A percentile compares a stretch with the other conserved stretches of the same genome.
These are phyloP conservation scores for Atta cephalotes DNA, from an alignment of 1,140 invertebrate genomes.

Conservation along the genomic window DNA sequence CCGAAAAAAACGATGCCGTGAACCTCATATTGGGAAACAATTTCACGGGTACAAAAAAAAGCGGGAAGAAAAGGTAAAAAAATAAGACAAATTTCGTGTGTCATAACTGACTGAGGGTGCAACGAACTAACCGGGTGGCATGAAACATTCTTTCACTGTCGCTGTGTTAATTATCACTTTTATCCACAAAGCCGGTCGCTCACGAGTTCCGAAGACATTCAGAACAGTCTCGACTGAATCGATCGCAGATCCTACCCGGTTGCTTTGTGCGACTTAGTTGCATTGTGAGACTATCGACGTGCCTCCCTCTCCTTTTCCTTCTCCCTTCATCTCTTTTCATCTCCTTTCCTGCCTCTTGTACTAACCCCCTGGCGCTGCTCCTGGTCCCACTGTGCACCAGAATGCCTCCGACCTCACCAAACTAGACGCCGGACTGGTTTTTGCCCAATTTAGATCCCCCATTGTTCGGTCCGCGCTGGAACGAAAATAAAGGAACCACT, in stretches of 20 bases:
- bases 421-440: conserved; percentile 79
- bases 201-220: conserved; percentile 1
- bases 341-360: background rate
- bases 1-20: conserved; percentile 17
- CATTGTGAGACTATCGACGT: conserved; percentile 33
- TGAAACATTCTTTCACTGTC: conserved; percentile 53
- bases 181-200: conserved; percentile 24
- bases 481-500: conserved; percentile 75
- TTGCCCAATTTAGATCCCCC: conserved; percentile 78
- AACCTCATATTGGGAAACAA: background rate
- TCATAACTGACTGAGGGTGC: conserved; percentile 67
- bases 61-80: background rate
- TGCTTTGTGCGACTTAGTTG: conserved; percentile 21
- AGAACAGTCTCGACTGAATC: conserved; percentile 13
- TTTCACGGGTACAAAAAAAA: conserved; percentile 38
- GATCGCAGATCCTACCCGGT: conserved; percentile 42
- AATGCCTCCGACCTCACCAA: conserved; percentile 73
- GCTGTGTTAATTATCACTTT: conserved; percentile 68
- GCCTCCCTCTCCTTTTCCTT: background rate
- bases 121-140: conserved; percentile 63
- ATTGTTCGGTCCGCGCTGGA: conserved; percentile 74
- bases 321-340: too few relatives aligned
- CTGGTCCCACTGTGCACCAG: conserved; percentile 55
- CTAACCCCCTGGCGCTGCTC: conserved; percentile 40
- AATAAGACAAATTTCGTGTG: conserved; percentile 35